phyloP scores from a whole-genome alignment of 2,888 invertebrate species.

The Chalcosyrphus nemorum region DNA sequence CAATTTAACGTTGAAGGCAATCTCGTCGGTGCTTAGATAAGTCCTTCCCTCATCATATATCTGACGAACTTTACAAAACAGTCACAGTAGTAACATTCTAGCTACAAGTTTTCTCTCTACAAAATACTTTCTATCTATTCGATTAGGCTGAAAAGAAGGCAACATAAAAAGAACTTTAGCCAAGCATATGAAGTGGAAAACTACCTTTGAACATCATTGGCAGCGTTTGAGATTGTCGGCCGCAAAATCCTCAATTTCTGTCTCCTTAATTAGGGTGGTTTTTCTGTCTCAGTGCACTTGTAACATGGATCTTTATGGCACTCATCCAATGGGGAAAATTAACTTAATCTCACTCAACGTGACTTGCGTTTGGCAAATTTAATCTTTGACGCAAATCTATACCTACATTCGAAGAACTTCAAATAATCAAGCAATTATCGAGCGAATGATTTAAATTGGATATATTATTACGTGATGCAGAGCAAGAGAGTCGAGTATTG shows the following conservation, averaged over 20 bases:
- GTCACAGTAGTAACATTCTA: slow-evolving; percentile 3
- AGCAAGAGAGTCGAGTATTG: slow-evolving; percentile 16
- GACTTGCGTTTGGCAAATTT: slow-evolving; percentile 46
- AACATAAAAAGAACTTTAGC: not conserved
- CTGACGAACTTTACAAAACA: not conserved
- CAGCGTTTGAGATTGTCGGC: slow-evolving; percentile 2
- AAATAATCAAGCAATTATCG: slow-evolving; percentile 42
- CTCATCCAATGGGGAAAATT: slow-evolving; percentile 32
- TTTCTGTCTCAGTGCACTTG: slow-evolving; percentile 42
- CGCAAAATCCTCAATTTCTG: slow-evolving; percentile 14
- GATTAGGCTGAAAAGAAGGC: not conserved
- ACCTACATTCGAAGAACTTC: not conserved
- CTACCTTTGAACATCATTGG: slow-evolving; percentile 29
- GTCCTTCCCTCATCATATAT: not conserved
- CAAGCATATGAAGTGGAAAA: slow-evolving; percentile 41
- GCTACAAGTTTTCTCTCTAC: not conserved
- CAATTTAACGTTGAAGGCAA: slow-evolving; percentile 43
- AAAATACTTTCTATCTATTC: slow-evolving; percentile 25
- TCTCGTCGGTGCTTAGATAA: slow-evolving; percentile 25
- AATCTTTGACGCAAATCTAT: slow-evolving; percentile 16
- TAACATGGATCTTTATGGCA: slow-evolving; percentile 25
- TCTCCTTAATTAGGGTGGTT: slow-evolving; percentile 44
- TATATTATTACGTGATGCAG: slow-evolving; percentile 20
- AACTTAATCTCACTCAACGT: slow-evolving; percentile 40
- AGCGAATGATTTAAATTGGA: slow-evolving; percentile 44